These are phyloP conservation scores for Quiscalus mexicanus DNA, from an alignment of 2,113 vertebrate genomes.

Conservation along the genomic window DNA sequence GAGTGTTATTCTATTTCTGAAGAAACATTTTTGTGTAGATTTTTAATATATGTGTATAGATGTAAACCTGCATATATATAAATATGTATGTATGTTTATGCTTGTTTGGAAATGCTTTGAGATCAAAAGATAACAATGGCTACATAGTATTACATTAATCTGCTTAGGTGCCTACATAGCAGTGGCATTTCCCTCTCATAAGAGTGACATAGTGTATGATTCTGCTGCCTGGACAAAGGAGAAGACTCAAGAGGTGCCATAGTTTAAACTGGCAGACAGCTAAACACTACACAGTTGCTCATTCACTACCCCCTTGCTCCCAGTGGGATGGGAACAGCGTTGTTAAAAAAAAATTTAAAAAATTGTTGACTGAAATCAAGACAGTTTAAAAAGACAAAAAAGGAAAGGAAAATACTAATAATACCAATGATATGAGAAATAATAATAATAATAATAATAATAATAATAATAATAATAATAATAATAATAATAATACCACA, in stretches of 20 bases:
- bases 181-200: background rate
- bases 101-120: background rate
- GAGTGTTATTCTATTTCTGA: background rate
- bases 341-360: background rate
- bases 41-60: background rate
- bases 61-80: background rate
- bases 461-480: background rate
- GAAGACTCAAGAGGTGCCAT: background rate
- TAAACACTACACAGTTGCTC: background rate
- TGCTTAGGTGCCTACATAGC: background rate
- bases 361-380: background rate
- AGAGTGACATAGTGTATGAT: background rate
- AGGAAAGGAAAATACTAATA: background rate
- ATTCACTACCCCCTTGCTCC: background rate
- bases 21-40: background rate
- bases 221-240: background rate
- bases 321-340: fast-evolving
- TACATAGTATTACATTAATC: background rate
- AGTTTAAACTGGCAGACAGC: background rate
- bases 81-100: background rate
- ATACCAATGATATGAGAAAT: background rate
- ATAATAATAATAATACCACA: fast-evolving
- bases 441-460: background rate
- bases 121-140: background rate
- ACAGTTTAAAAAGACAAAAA: background rate